Evolutionary conservation across 2,888 invertebrate genomes (phyloP), one percentile per base, ranked within the genome.

Genomic region (Melieria picta): DNA sequence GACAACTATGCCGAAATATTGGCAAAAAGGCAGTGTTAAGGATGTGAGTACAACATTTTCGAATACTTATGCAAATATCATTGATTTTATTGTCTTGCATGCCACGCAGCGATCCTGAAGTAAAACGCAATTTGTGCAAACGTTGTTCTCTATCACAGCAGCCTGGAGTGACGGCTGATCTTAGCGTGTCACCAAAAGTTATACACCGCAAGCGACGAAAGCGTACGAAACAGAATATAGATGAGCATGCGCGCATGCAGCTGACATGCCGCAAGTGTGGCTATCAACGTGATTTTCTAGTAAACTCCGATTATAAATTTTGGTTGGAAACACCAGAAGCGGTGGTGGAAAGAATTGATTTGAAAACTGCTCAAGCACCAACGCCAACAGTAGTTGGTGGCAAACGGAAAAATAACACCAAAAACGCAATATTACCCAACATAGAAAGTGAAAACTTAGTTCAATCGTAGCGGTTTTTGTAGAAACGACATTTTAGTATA

Each of bases 51-150:
- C 10, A 46, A 61, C 7, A 30, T 1, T 30, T 30, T 30, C 30
- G 3, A 30, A 30, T 30, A 30, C 30, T 30, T 30, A 30, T 30
- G 30, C 30, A 30, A 30, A 30, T 30, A 30, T 3, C 30, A 30
- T 30, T 30, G 30, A 30, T 30, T 30, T 30, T 30, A 30, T 30
- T 30, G 30, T 30, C 30, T 11, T 45, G 57, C 55, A 42, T 68
- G n/a, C 58, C 67, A 30, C 30, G 7, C 56, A 87, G 87, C 43
- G 83, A 86, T 45, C 86, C 87, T 0, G 77, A 81, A 11, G 58
- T 87, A 4, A 87, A 87, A 64, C 80, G 87, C 5, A 78, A 81
- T 0, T 72, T 87, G 3, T 87, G 87, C 72, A 85, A 83, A 62
- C 80, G 81, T n/a, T 87, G 87, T 65, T 80, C 81, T 0, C 71